A percentile compares a stretch with the other conserved stretches of the same genome.
Conservation (phyloP, 2,797 vertebrate species). For the Arctocebus calabarensis region DNA sequence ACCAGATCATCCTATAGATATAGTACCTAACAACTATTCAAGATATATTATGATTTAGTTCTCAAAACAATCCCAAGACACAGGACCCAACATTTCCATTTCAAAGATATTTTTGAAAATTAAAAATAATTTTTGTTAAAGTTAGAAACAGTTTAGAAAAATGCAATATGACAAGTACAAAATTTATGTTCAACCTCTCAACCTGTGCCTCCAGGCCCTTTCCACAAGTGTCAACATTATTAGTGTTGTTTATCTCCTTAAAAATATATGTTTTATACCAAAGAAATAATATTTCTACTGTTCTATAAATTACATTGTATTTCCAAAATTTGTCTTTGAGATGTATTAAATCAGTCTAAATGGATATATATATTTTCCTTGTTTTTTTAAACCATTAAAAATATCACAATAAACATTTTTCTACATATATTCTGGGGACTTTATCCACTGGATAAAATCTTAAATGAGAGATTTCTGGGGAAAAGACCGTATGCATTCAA, state of each 20-base stretch:
- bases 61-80: neutral
- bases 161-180: neutral
- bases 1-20: neutral
- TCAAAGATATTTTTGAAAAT: neutral
- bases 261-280: neutral
- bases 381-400: neutral
- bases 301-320: neutral
- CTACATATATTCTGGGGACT: neutral
- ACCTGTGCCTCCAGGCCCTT: neutral
- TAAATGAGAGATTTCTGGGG: neutral
- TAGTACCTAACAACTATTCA: neutral
- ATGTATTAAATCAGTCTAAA: neutral
- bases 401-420: neutral
- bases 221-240: neutral
- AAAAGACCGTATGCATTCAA: neutral
- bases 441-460: neutral
- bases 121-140: slow-evolving; percentile 8
- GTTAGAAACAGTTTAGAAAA: neutral
- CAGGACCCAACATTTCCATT: neutral
- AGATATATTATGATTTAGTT: neutral
- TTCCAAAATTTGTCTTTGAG: neutral
- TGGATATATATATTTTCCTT: neutral
- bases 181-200: neutral
- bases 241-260: neutral
- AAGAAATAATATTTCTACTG: neutral